phyloP scores from a whole-genome alignment of 2,113 vertebrate species.

The Bostrychus sinensis region DNA sequence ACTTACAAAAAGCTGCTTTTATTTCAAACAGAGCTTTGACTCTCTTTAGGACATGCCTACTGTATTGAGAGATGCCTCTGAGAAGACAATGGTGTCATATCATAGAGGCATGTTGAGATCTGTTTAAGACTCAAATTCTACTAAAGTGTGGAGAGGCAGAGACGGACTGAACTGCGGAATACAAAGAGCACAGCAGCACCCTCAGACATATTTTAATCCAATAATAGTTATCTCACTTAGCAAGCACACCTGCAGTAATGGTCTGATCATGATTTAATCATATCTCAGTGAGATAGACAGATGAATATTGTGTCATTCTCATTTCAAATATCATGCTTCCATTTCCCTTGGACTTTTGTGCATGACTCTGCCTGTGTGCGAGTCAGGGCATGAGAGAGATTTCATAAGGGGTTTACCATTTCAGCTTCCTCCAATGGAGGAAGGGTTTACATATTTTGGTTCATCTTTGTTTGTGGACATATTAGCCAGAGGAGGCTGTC shows the following conservation, averaged over 20 bases:
- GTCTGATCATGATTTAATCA: conserved; percentile 29
- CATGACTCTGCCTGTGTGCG: conserved; percentile 41
- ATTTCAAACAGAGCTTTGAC: conserved; percentile 21
- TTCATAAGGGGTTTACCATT: conserved; percentile 56
- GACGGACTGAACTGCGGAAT: conserved; percentile 18
- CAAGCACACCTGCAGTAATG: conserved; percentile 30
- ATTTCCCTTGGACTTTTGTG: conserved; percentile 14
- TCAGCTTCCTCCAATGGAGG: conserved; percentile 70
- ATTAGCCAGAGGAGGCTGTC: conserved; percentile 20
- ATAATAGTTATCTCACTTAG: conserved; percentile 47
- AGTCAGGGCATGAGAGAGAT: conserved; percentile 36
- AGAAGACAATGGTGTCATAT: conserved; percentile 1
- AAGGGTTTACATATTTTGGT: conserved; percentile 60
- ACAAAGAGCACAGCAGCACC: conserved; percentile 36
- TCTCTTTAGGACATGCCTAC: conserved; percentile 26
- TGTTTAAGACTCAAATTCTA: conserved; percentile 26
- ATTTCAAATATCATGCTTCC: conserved; percentile 44
- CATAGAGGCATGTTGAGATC: conserved; percentile 5
- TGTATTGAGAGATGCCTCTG: conserved; percentile 22
- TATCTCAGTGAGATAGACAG: conserved; percentile 43
- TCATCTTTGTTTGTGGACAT: conserved; percentile 51
- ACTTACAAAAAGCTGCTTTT: conserved; percentile 34
- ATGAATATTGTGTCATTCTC: conserved; percentile 25
- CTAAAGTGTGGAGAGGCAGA: conserved; percentile 16
- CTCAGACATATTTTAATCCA: conserved; percentile 46